Percentiles rank a stretch among this genome's conserved stretches.
These are phyloP conservation scores for Lepidostoma basale DNA, from an alignment of 1,140 invertebrate genomes.

Conservation along the genomic window DNA sequence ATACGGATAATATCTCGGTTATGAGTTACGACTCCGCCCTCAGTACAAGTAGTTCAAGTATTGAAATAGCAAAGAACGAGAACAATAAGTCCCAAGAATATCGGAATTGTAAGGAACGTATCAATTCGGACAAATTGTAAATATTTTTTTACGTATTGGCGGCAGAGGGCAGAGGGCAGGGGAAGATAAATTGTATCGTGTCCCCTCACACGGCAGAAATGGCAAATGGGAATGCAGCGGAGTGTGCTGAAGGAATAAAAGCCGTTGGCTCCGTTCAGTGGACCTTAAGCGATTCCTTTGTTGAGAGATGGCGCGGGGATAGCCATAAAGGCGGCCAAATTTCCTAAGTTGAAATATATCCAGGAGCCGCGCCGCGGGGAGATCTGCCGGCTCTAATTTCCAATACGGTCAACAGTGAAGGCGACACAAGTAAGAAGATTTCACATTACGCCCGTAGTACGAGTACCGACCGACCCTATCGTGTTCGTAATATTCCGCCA, in stretches of 20 bases:
- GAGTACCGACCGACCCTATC: too few species aligned
- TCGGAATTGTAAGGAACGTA: background rate
- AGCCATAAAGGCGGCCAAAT: conserved; percentile 19
- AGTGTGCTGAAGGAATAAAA: conserved; percentile 23
- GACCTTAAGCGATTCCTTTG: conserved; percentile 28
- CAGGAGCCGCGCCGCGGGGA: background rate
- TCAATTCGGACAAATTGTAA: conserved; percentile 18
- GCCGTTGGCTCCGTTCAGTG: conserved; percentile 20
- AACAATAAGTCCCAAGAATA: background rate
- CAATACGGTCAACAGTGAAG: too few species aligned
- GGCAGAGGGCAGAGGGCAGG: background rate
- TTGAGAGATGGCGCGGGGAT: conserved; percentile 11
- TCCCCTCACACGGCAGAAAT: conserved; percentile 27
- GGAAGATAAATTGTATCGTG: conserved; percentile 15
- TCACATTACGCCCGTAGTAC: too few species aligned
- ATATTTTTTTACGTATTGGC: conserved; percentile 13
- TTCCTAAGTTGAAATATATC: conserved; percentile 25
- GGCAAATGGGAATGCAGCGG: conserved; percentile 21
- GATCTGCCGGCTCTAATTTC: too few species aligned
- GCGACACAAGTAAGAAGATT: too few species aligned
- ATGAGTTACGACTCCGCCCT: too few species aligned
- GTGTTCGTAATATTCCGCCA: too few species aligned
- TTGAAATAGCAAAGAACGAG: background rate
- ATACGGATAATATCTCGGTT: too few species aligned
- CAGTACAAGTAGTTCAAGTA: too few species aligned